These are phyloP conservation scores for Enteromius fasciolatus DNA, from an alignment of 2,797 vertebrate genomes.

Conservation along the genomic window DNA sequence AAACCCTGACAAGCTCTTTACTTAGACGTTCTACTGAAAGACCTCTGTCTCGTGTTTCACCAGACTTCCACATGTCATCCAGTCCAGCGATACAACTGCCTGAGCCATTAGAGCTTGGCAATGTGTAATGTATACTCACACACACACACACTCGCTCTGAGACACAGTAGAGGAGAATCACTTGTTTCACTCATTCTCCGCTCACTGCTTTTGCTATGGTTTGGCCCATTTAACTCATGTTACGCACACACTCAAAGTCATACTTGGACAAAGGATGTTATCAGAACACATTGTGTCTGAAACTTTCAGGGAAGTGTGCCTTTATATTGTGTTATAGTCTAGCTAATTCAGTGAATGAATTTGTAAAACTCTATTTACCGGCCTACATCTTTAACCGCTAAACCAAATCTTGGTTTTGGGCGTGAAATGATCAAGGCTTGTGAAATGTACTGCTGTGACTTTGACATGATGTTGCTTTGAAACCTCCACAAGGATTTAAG, in stretches of 20 bases:
- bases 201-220: background rate
- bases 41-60: constrained; percentile 49
- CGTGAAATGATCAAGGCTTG: background rate
- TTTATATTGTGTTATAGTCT: background rate
- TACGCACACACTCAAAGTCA: background rate
- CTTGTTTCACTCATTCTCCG: no score
- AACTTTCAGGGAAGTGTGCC: background rate
- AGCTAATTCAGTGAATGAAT: background rate
- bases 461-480: background rate
- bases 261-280: background rate
- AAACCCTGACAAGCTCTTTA: constrained; percentile 17
- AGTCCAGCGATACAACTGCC: background rate
- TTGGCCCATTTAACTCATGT: background rate
- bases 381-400: background rate
- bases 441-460: background rate
- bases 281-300: background rate
- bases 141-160: constrained; percentile 30
- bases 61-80: constrained; percentile 60
- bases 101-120: constrained; percentile 68
- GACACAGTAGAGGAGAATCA: constrained; percentile 38
- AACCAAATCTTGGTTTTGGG: background rate
- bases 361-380: background rate
- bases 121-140: constrained; percentile 44
- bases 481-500: background rate
- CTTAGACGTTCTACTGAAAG: constrained; percentile 32